These are phyloP conservation scores for Pilophorus perplexus DNA, from an alignment of 2,888 invertebrate species.

Conservation along the genomic window DNA sequence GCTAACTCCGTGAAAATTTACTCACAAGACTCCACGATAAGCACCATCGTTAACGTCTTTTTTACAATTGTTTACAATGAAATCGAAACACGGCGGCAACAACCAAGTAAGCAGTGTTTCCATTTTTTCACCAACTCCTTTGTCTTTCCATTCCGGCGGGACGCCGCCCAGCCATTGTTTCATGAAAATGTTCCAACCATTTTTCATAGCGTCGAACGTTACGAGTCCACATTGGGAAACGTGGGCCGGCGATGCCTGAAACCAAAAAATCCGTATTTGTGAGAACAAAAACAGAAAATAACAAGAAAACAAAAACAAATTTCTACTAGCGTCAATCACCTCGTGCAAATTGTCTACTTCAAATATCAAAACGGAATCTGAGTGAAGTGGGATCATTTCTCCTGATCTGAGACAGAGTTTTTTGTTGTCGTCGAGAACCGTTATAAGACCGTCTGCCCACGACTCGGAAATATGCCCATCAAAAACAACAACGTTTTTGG, in stretches of 20 bases:
- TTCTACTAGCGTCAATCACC: too few relatives aligned
- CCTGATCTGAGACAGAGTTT: slow-evolving; percentile 84
- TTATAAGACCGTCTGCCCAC: slow-evolving; percentile 90
- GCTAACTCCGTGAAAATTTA: neutral
- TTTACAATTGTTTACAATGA: slow-evolving; percentile 67
- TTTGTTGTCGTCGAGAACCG: slow-evolving; percentile 83
- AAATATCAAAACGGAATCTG: slow-evolving; percentile 81
- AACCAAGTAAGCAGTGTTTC: slow-evolving; percentile 68
- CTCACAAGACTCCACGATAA: slow-evolving; percentile 61
- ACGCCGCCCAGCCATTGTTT: slow-evolving; percentile 72
- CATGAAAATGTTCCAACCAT: slow-evolving; percentile 80
- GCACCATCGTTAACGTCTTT: slow-evolving; percentile 67
- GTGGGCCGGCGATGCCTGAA: slow-evolving; percentile 78
- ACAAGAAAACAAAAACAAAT: too few relatives aligned
- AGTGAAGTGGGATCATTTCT: slow-evolving; percentile 80
- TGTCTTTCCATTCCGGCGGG: slow-evolving; percentile 45
- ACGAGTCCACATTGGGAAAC: slow-evolving; percentile 89
- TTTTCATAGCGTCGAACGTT: slow-evolving; percentile 78
- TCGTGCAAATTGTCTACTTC: slow-evolving; percentile 83
- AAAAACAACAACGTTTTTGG: slow-evolving; percentile 64
- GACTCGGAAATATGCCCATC: slow-evolving; percentile 87
- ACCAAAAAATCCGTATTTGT: too few relatives aligned
- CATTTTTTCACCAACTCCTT: slow-evolving; percentile 16
- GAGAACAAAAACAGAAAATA: neutral
- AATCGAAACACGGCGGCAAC: slow-evolving; percentile 71